phyloP scores from a whole-genome alignment of 2,113 vertebrate species.

The Pterophyllum scalare region DNA sequence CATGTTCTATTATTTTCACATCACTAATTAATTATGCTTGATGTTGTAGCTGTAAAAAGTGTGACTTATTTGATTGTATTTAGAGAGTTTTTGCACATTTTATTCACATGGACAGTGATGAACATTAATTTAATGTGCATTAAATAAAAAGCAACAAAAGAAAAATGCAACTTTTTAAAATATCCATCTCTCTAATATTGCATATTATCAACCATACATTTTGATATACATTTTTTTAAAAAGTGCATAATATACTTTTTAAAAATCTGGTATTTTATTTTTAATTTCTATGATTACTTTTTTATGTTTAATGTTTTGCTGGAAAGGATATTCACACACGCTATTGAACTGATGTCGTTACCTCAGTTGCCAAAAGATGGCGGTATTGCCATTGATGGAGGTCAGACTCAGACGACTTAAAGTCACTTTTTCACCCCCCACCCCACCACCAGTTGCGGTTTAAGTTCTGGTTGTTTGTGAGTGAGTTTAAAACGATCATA shows the following conservation, averaged over 20 bases:
- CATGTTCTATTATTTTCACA: background rate
- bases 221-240: no score
- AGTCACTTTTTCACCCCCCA: background rate
- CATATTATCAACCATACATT: background rate
- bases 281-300: background rate
- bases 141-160: background rate
- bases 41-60: background rate
- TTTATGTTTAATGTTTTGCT: background rate
- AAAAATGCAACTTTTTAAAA: background rate
- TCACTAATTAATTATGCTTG: background rate
- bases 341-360: constrained; percentile 15
- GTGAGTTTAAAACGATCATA: constrained; percentile 14
- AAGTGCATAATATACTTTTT: background rate
- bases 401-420: background rate
- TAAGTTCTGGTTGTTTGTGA: constrained; percentile 33
- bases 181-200: background rate
- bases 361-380: constrained; percentile 72
- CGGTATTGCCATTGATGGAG: constrained; percentile 61
- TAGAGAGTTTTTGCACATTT: background rate
- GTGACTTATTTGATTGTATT: background rate
- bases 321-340: background rate
- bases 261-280: background rate
- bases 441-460: constrained; percentile 3
- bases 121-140: background rate
- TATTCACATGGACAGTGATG: background rate